Percentiles rank a stretch among this genome's conserved stretches.
Conservation (phyloP, 2,888 invertebrate genomes). For the Aphodius granarius region DNA sequence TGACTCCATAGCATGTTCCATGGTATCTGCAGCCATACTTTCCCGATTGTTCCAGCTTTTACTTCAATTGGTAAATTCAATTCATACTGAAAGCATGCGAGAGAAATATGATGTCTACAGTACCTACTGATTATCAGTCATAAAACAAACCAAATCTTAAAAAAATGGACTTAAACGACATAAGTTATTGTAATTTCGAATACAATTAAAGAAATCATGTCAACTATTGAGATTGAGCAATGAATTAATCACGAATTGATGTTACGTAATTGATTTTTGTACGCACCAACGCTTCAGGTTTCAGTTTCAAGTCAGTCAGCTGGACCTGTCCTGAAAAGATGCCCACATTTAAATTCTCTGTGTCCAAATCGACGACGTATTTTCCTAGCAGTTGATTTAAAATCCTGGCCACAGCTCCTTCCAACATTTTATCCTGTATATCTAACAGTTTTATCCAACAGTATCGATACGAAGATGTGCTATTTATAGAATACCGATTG, state of each 20-base stretch:
- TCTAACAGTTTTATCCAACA: too few relatives aligned
- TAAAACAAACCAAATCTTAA: neutral
- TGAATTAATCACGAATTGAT: neutral
- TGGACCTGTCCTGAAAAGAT: conserved; percentile 82
- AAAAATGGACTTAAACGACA: neutral
- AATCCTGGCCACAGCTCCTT: conserved; percentile 77
- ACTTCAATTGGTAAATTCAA: conserved; percentile 80
- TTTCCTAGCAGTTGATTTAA: conserved; percentile 80
- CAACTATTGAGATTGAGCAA: neutral
- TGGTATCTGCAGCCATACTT: conserved; percentile 73
- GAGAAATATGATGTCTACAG: neutral
- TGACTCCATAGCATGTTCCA: conserved; percentile 77
- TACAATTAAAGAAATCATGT: neutral
- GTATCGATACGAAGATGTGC: neutral
- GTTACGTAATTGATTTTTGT: neutral
- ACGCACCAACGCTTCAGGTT: conserved; percentile 80
- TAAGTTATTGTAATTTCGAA: neutral
- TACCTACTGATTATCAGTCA: neutral
- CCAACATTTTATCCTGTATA: conserved; percentile 62
- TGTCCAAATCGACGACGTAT: conserved; percentile 80
- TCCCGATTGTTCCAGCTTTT: conserved; percentile 78
- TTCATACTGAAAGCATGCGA: conserved; percentile 66
- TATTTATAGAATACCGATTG: neutral
- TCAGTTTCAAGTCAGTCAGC: conserved; percentile 74
- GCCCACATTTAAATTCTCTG: conserved; percentile 80